phyloP scores from a whole-genome alignment of 1,140 invertebrate species.

The Paralvinella palmiformis region DNA sequence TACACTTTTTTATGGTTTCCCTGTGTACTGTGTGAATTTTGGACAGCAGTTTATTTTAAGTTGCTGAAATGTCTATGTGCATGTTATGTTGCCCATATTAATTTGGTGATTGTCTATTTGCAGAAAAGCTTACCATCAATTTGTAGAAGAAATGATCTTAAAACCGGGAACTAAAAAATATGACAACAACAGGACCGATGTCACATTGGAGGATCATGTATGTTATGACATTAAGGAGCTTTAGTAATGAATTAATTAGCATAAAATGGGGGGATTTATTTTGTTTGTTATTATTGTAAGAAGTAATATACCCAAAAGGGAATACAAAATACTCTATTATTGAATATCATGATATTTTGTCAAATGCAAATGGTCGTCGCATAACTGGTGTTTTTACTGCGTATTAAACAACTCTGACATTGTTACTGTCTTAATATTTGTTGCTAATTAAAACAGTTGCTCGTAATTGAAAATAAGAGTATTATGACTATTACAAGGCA shows the following conservation, averaged over 20 bases:
- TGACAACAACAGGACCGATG: slow-evolving; percentile 50
- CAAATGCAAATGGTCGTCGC: background rate
- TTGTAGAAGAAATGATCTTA: slow-evolving; percentile 63
- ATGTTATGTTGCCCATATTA: background rate
- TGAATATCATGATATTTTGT: background rate
- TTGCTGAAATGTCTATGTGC: background rate
- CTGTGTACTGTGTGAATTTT: background rate
- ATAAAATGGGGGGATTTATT: background rate
- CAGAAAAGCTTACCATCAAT: slow-evolving; percentile 55
- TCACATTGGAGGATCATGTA: slow-evolving; percentile 45
- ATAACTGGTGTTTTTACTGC: background rate
- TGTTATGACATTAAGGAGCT: slow-evolving; percentile 15
- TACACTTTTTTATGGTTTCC: background rate
- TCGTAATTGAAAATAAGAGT: too few species aligned
- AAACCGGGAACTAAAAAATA: slow-evolving; percentile 45
- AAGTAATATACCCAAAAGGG: background rate
- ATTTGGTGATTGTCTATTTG: slow-evolving; percentile 1
- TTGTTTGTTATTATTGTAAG: background rate
- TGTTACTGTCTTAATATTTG: too few species aligned
- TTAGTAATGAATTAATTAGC: background rate
- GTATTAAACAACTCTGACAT: too few species aligned
- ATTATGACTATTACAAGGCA: too few species aligned
- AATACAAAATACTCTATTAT: background rate
- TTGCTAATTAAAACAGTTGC: too few species aligned
- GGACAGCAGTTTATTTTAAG: background rate